Evolutionary conservation across 2,113 vertebrate genomes (phyloP).

Genomic region (Alligator sinensis): DNA sequence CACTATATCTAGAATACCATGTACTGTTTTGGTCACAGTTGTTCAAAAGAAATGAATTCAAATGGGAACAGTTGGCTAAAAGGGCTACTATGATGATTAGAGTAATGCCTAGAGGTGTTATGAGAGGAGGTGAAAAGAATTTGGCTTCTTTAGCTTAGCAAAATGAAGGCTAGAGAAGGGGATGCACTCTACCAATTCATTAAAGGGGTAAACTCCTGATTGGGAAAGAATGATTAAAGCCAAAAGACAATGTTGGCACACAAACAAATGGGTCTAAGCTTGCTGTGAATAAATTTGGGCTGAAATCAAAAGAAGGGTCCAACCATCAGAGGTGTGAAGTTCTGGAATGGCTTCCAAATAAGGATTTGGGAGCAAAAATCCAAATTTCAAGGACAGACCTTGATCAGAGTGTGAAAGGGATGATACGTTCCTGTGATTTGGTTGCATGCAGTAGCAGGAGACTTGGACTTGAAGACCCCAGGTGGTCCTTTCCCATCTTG

Average conservation of each 20-base stretch:
- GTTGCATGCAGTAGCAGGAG: not conserved
- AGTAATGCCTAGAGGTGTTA: not conserved
- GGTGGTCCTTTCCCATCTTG: not conserved
- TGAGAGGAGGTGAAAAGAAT: not conserved
- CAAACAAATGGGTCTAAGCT: not conserved
- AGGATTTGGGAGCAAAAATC: not conserved
- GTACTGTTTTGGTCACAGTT: no score
- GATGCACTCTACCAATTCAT: not conserved
- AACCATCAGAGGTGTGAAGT: not conserved
- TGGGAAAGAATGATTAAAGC: not conserved
- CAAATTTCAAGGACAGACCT: no score
- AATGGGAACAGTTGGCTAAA: no score
- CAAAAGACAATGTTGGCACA: not conserved
- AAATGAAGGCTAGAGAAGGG: no score
- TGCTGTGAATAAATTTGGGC: not conserved
- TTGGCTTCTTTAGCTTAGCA: not conserved
- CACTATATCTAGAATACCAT: no score
- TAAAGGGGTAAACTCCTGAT: not conserved
- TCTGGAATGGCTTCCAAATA: not conserved
- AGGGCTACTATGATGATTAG: no score
- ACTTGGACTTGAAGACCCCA: not conserved
- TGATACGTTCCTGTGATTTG: not conserved
- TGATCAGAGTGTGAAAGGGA: not conserved
- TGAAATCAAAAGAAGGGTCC: slow-evolving; percentile 8
- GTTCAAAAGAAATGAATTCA: no score